Base-by-base conservation (phyloP, 2,888 invertebrate species). In the Pasiphila rectangulata region DNA sequence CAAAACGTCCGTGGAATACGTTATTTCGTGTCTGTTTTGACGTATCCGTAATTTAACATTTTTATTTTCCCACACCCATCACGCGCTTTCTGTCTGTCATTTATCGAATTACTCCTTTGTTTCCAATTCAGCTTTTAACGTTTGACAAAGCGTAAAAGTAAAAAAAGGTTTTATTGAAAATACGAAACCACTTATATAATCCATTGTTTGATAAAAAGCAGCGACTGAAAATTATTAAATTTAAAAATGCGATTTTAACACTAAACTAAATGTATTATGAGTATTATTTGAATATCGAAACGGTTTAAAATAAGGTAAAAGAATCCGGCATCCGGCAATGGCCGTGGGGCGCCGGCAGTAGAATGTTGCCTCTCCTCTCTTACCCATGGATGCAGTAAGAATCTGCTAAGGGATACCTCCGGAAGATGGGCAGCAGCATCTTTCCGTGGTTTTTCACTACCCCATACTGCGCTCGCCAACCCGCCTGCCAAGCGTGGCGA, bases 1-100 rank as follows among this genome's bases (percentile, higher is more conserved):
- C 66, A 69, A 69, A 70, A 79, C 75, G 77, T 61, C 62, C 60
- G 61, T 61, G 63, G 79, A 82, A 80, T 81, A 79, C 68, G 68
- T 76, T 76, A 79, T 77, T 68, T 29, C 66, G 66, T 67, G 63
- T 54, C 61, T 64, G 69, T 61, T 61, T 54, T 56, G 45, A 47
- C 48, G 45, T 50, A 53, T 59, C 52, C 36, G 39, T 47, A 52
- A 59, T 52, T 54, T 54, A 42, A 60, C 47, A 57, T 54, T 59
- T 51, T 20, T 15, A 42, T 51, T 51, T 57, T 54, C 15, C 46
- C 41, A 43, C 44, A 45, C 34, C 34, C 45, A 32, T 32, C 47
- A 23, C 30, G 20, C 23, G 4, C 9, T 34, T 17, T 44, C 39
- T 17, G 10, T 27, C 27, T 1, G 1, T 3, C 27, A 13, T 27